Evolutionary conservation across 2,888 invertebrate species (phyloP).

Genomic region (Cataglyphis cursor): DNA sequence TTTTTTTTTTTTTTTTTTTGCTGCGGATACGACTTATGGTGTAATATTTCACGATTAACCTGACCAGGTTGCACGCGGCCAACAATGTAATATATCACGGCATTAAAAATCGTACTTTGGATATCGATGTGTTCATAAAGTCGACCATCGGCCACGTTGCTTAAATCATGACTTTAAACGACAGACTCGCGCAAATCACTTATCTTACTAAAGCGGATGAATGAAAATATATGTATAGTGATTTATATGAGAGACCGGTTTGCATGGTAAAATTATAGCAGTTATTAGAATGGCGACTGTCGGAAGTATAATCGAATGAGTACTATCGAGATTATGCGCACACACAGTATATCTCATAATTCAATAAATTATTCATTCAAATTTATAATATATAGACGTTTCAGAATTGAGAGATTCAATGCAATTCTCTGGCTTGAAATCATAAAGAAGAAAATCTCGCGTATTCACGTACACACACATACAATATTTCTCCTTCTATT

Average conservation of each 20-base stretch:
- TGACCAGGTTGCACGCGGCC: conserved; percentile 22
- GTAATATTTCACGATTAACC: conserved; percentile 52
- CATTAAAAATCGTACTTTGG: conserved; percentile 44
- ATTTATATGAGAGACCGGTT: conserved; percentile 11
- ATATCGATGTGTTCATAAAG: conserved; percentile 52
- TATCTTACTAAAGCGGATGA: conserved; percentile 17
- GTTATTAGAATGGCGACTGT: not conserved
- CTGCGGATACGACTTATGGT: not conserved
- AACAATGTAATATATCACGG: conserved; percentile 20
- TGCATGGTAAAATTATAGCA: conserved; percentile 3
- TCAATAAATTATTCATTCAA: not conserved
- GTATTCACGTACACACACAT: not conserved
- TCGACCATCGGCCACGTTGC: conserved; percentile 27
- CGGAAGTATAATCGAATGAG: conserved; percentile 4
- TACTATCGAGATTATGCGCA: not conserved
- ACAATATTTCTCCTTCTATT: not conserved
- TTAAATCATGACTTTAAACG: conserved; percentile 38
- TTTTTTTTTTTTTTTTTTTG: conserved; percentile 3
- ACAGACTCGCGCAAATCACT: not conserved
- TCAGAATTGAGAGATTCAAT: not conserved
- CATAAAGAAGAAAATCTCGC: not conserved
- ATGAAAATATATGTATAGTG: conserved; percentile 7
- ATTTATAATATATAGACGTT: conserved; percentile 6
- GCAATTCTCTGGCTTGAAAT: not conserved
- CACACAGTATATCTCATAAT: not conserved